Conservation (phyloP, 1,140 invertebrate species). For the Apocrypta bakeri region DNA sequence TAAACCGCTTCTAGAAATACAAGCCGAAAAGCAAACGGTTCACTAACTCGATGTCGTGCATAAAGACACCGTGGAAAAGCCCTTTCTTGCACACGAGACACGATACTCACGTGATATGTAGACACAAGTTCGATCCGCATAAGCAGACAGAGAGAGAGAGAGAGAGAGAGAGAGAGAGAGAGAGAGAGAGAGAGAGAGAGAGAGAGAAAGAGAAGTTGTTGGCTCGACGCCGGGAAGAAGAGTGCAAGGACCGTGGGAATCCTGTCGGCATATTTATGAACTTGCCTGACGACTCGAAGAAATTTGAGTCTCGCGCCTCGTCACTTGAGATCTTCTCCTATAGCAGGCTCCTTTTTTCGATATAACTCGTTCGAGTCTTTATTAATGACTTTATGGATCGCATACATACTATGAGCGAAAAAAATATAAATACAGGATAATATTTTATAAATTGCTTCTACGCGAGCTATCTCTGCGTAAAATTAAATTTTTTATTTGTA, state of each 20-base stretch:
- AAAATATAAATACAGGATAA: not conserved
- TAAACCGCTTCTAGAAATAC: too few species aligned
- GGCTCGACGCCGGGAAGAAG: constrained; percentile 17
- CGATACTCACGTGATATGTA: not conserved
- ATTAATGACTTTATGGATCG: not conserved
- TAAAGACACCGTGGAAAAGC: too few species aligned
- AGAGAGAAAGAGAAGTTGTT: constrained; percentile 2
- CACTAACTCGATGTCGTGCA: not conserved
- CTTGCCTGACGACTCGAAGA: constrained; percentile 37
- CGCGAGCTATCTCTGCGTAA: too few species aligned
- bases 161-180: not conserved
- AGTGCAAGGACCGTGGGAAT: constrained; percentile 49
- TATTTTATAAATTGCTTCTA: too few species aligned
- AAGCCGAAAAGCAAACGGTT: too few species aligned
- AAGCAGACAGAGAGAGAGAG: not conserved
- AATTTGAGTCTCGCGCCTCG: constrained; percentile 50
- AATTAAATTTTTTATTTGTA: too few species aligned
- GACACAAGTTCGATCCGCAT: not conserved
- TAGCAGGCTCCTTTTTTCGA: constrained; percentile 8
- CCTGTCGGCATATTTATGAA: constrained; percentile 34
- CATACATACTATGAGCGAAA: not conserved
- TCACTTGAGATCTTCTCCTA: constrained; percentile 47
- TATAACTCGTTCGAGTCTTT: not conserved
- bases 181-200: not conserved
- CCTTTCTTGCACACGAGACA: not conserved